These are phyloP conservation scores for Amniataba percoides DNA, from an alignment of 2,797 vertebrate species.

Conservation along the genomic window DNA sequence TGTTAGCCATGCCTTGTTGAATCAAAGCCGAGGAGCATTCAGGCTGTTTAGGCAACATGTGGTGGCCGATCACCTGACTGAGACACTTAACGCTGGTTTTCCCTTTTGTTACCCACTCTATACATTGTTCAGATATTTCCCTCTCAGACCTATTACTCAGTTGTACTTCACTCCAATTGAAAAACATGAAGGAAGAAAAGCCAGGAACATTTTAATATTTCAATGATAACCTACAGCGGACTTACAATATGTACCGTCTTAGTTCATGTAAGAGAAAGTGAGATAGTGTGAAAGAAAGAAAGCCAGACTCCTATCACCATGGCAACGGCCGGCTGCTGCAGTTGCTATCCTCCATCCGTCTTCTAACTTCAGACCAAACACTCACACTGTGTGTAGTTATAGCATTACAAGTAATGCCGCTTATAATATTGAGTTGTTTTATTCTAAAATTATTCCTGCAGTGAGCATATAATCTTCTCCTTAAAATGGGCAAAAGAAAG, in stretches of 20 bases:
- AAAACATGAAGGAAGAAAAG: not conserved
- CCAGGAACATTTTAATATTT: no score
- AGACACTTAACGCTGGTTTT: no score
- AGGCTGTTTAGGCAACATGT: no score
- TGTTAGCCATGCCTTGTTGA: no score
- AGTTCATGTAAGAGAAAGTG: constrained; percentile 8
- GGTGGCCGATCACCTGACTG: no score
- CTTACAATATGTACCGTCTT: constrained; percentile 1
- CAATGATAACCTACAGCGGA: no score
- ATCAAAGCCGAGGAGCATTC: no score
- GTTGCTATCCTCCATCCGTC: not conserved
- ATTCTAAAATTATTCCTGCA: not conserved
- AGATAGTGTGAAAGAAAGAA: not conserved
- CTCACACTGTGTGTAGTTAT: not conserved
- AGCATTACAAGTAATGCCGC: not conserved
- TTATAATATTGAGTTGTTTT: not conserved
- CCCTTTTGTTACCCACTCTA: no score
- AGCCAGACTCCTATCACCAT: constrained; percentile 37
- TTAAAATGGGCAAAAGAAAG: not conserved
- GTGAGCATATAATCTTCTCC: not conserved
- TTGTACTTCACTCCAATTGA: not conserved
- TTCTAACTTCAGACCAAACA: constrained; percentile 5
- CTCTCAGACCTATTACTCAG: not conserved
- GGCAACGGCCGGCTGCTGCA: constrained; percentile 28
- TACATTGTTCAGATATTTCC: not conserved